Evolutionary conservation across 2,797 vertebrate genomes (phyloP), one percentile per base, ranked within the genome.

Genomic region (Pseudochirops cupreus): DNA sequence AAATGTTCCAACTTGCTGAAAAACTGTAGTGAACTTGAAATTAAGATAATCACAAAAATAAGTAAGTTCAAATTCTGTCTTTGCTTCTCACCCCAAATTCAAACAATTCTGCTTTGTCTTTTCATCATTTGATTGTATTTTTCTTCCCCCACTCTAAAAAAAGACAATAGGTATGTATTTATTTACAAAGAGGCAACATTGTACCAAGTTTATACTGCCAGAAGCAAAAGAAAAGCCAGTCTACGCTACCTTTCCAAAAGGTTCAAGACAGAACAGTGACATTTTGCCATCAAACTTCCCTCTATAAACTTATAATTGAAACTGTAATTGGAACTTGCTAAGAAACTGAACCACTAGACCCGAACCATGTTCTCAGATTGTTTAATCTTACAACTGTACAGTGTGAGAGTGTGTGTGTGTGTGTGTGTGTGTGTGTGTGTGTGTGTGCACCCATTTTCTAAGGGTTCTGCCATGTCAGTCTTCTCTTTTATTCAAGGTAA

Each of bases 281-380:
- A 90, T 97, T 98, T 98, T 97, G 91, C 96, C 98, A 98, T 98
- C 97, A 97, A 98, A 98, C 97, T 98, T 98, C 98, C 99, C 98
- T 97, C 98, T 99, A 98, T 96, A 98, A 98, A 98, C 97, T 26
- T 87, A 10, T 26, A 50, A 3, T 50, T 50, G 9, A 9, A 87
- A 87, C 4, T 46, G 21, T 21, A 74, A 74, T 39, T 18, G 1
- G 18, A 82, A 82, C 39, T 82, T 46, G 9, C 18, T 10, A 82
- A 82, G 9, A 9, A 82, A 82, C 0, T 82, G 21, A 87, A 87
- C 10, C 74, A 87, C 39, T 10, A 24, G 7, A 50, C 7, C 39
- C 26, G n/a, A 82, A 82, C 18, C n/a, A 87, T 46, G 9, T 24
- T 87, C 21, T 87, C 39, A 87, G 67, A 82, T 26, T 87, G 74